These are phyloP conservation scores for Andrena marginata DNA, from an alignment of 2,888 invertebrate genomes.

Conservation along the genomic window DNA sequence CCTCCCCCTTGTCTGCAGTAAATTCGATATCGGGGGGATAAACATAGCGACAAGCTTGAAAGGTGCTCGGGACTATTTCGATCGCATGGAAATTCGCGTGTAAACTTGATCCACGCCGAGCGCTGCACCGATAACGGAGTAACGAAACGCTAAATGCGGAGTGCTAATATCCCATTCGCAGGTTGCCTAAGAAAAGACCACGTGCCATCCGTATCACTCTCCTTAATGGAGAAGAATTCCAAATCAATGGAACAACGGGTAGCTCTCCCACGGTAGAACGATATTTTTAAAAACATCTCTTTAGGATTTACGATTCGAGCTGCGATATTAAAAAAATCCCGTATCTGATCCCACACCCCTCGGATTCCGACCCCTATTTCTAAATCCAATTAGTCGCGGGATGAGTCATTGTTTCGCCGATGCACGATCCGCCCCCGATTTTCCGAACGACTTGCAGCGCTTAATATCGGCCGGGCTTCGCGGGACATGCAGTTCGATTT, in stretches of 20 bases:
- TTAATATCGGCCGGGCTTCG: slow-evolving; percentile 48
- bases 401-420: slow-evolving; percentile 28
- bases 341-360: not conserved
- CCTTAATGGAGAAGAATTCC: too few relatives aligned
- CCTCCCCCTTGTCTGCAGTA: not conserved
- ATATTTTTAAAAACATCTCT: too few relatives aligned
- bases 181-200: too few relatives aligned
- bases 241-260: too few relatives aligned
- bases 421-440: slow-evolving; percentile 49
- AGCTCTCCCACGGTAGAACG: too few relatives aligned
- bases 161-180: too few relatives aligned
- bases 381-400: slow-evolving; percentile 27
- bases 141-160: not conserved
- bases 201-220: too few relatives aligned
- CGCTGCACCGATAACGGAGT: not conserved
- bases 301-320: too few relatives aligned
- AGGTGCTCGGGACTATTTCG: slow-evolving; percentile 9
- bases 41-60: not conserved
- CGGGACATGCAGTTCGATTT: slow-evolving; percentile 36
- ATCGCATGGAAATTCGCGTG: not conserved
- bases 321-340: not conserved
- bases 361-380: not conserved
- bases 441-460: slow-evolving; percentile 48
- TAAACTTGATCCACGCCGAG: not conserved
- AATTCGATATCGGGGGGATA: slow-evolving; percentile 21